Evolutionary conservation across 2,888 invertebrate genomes (phyloP), one percentile per base, ranked within the genome.

Genomic region (Leptura quadrifasciata): DNA sequence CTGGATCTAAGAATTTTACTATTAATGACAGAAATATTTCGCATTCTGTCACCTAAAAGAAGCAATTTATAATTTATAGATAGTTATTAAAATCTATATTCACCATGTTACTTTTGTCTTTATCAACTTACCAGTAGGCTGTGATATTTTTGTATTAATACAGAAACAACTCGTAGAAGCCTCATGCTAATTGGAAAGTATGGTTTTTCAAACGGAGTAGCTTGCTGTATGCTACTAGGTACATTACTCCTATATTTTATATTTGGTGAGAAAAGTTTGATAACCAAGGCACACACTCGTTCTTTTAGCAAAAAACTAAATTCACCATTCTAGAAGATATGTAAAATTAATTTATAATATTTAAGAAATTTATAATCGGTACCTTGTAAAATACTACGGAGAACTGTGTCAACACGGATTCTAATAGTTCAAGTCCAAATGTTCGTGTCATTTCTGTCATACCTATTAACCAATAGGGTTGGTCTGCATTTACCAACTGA

Each of bases 171-270:
- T 72, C 99, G 90, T 76, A 99, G 91, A 64, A 99, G 92, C 68
- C 99, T 92, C 95, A 99, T 97, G 85, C 98, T 97, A 85, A 99
- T 97, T 1, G 98, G 98, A 91, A 98, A 99, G 90, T 97, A 97
- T 0, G 98, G 98, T 80, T 97, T 96, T 87, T 98, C 98, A 64
- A 93, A 91, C 21, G 94, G 91, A 9, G 93, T 92, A 21, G 93
- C 91, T 81, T 93, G 93, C 84, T 93, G 92, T 72, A 92, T 90
- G 81, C 92, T 92, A 39, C 91, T 91, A 78, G 92, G 92, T 68
- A 89, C 85, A 72, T 87, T 88, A 76, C 87, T 88, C 78, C 97
- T 94, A 89, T 97, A 97, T 87, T 99, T 99, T n/a, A 99, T 96
- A 88, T 98, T 99, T 12, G 99, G 99, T 24, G 99, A 99, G 89